Conservation (phyloP, 1,140 invertebrate genomes). For the Aphidius gifuensis region DNA sequence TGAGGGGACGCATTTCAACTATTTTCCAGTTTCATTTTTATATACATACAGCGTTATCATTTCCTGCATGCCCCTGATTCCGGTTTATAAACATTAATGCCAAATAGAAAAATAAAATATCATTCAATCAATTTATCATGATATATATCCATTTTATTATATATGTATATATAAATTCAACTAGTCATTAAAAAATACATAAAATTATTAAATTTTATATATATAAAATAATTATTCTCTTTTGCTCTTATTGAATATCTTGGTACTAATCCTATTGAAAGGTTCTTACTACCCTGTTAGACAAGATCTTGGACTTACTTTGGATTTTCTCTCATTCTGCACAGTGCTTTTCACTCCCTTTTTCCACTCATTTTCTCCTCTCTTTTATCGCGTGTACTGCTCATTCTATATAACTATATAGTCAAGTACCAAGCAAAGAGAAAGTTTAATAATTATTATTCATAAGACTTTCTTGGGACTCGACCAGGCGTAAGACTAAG, state of each 20-base stretch:
- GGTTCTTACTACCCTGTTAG: constrained; percentile 25
- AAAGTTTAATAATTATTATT: constrained; percentile 53
- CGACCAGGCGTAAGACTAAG: constrained; percentile 49
- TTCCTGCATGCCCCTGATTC: background rate
- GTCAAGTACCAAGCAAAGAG: constrained; percentile 6
- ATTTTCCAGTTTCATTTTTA: constrained; percentile 14
- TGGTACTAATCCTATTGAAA: constrained; percentile 19
- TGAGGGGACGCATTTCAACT: constrained; percentile 2
- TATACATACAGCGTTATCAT: constrained; percentile 12
- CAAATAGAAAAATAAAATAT: too few species aligned
- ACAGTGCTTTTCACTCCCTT: background rate
- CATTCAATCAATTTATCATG: too few species aligned
- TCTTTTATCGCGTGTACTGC: background rate
- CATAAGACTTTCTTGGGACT: constrained; percentile 50
- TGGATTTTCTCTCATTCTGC: constrained; percentile 7
- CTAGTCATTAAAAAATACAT: background rate
- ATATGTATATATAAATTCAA: too few species aligned
- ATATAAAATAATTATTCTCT: background rate
- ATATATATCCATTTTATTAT: too few species aligned
- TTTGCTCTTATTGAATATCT: background rate
- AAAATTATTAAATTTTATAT: background rate
- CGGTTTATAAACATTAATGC: background rate
- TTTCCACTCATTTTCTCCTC: constrained; percentile 12
- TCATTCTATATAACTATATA: background rate
- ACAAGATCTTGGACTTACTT: constrained; percentile 22